phyloP scores from a whole-genome alignment of 2,113 vertebrate species.

The Hylia prasina region DNA sequence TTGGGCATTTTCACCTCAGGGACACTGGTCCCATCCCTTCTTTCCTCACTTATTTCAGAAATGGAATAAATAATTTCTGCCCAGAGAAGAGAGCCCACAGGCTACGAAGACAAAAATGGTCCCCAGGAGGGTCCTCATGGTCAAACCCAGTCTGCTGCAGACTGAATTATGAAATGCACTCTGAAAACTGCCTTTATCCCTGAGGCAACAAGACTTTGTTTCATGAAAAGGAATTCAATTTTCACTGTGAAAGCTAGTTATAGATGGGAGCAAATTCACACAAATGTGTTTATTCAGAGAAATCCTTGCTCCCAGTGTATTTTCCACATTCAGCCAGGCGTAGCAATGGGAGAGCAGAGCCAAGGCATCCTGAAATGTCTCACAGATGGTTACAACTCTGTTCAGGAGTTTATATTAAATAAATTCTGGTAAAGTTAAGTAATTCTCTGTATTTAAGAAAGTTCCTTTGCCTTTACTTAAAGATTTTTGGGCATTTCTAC shows the following conservation, averaged over 20 bases:
- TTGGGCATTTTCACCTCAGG: not conserved
- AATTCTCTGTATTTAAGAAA: not conserved
- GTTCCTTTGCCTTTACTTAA: not conserved
- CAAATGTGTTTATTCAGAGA: not conserved
- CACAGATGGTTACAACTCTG: not conserved
- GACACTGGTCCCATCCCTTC: not conserved
- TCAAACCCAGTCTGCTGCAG: not conserved
- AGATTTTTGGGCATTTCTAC: not conserved
- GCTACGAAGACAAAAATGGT: not conserved
- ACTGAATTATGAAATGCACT: constrained; percentile 20
- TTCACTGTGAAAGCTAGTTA: not conserved
- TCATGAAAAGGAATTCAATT: constrained; percentile 3
- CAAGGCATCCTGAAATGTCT: not conserved
- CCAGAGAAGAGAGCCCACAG: not conserved
- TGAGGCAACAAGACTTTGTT: not conserved
- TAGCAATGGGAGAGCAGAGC: not conserved
- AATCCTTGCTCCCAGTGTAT: not conserved
- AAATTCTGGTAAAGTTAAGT: not conserved
- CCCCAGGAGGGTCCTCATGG: not conserved
- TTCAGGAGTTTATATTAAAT: not conserved
- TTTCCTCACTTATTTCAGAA: constrained; percentile 10
- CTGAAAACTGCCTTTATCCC: constrained; percentile 17
- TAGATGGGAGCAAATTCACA: not conserved
- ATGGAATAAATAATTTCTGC: not conserved
- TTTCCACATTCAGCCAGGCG: not conserved